Evolutionary conservation across 2,888 invertebrate genomes (phyloP), one percentile per base, ranked within the genome.

Genomic region (Lissonota sp.): DNA sequence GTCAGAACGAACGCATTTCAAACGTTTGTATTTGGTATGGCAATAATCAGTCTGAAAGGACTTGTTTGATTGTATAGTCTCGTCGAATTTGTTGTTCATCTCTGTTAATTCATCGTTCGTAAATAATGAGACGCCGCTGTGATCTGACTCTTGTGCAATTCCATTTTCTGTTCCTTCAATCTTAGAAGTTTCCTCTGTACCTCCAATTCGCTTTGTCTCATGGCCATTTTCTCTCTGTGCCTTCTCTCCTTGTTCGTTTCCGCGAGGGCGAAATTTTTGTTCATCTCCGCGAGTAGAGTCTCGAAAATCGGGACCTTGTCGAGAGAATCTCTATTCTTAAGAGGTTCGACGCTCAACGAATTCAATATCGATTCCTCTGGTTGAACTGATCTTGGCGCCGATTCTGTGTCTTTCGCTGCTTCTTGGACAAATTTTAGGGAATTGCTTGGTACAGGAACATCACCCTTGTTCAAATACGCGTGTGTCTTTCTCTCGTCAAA

Each of bases 141-240:
- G 7, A 89, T 84, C 73, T 88, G 85, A 49, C 70, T 80, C 62
- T 86, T 88, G 55, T 86, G 83, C 46, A 89, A 44, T 49, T 88
- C 87, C 62, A 90, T 73, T 64, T 90, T 87, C 12, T 87, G 86
- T 67, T 90, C 90, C 66, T 90, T 88, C 26, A 90, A 7, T 53
- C 87, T 87, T 7, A 90, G 82, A 12, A 90, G 60, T 58, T 80
- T 89, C 12, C 81, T 86, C 51, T 87, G 85, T 6, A 90, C 55
- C 4, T 90, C 87, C n/a, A 90, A 76, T 66, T 90, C 85, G 39
- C 72, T 87, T 26, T 87, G 85, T 10, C 85, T 83, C 40, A 88
- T 70, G 0, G 80, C 77, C 87, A 90, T 90, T 67, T 84, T 80
- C 71, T 90, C 90, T 40, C 79, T 82, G 67, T 90, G 90, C 26